These are phyloP conservation scores for Valencia hispanica DNA, from an alignment of 2,797 vertebrate genomes.

Conservation along the genomic window DNA sequence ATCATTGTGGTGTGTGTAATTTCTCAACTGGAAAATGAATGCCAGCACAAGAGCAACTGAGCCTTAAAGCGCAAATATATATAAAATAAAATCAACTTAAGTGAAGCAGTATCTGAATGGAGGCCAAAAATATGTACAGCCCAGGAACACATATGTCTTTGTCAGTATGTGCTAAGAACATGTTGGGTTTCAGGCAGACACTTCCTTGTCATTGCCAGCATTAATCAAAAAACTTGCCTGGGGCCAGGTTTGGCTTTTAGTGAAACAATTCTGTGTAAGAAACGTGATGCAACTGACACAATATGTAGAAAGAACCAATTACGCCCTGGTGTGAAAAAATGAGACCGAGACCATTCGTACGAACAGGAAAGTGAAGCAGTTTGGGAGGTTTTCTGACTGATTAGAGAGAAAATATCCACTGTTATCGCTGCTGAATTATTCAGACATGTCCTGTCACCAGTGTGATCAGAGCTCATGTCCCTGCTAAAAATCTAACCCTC, in stretches of 20 bases:
- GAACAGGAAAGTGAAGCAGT: neutral
- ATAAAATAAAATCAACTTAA: conserved; percentile 19
- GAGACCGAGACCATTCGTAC: neutral
- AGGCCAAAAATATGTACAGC: conserved; percentile 37
- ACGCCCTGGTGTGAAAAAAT: conserved; percentile 9
- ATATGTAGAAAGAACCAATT: conserved; percentile 18
- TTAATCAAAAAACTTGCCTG: conserved; percentile 43
- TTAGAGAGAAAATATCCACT: neutral
- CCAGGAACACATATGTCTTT: conserved; percentile 38
- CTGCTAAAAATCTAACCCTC: neutral
- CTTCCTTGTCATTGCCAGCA: conserved; percentile 40
- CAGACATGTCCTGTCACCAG: neutral
- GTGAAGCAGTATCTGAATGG: conserved; percentile 38
- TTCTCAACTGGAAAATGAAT: conserved; percentile 29
- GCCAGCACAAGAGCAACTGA: conserved; percentile 18
- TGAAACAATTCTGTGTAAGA: conserved; percentile 20
- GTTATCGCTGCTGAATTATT: neutral
- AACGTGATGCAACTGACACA: conserved; percentile 9
- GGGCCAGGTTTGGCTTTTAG: conserved; percentile 47
- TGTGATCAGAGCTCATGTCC: neutral
- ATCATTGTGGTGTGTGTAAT: conserved; percentile 15
- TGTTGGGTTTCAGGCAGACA: conserved; percentile 16
- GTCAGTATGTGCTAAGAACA: conserved; percentile 23
- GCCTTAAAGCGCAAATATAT: conserved; percentile 13
- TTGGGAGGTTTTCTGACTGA: conserved; percentile 6